phyloP scores from a whole-genome alignment of 2,888 invertebrate species.

The Agonopterix arenella region DNA sequence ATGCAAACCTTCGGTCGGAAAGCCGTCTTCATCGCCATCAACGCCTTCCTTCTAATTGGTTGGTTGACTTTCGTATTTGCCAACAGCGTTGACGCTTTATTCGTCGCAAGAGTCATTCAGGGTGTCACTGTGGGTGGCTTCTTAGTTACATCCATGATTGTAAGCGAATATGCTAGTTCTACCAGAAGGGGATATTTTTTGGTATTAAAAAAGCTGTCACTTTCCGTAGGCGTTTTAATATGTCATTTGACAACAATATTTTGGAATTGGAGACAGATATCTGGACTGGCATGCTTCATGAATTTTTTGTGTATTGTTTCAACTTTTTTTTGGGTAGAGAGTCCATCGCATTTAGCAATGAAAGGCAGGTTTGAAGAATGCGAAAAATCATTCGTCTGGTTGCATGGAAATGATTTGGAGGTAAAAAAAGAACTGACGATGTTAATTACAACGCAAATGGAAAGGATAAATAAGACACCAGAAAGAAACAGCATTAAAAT shows the following conservation, averaged over 20 bases:
- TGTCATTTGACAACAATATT: slow-evolving; percentile 29
- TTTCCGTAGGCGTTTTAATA: slow-evolving; percentile 23
- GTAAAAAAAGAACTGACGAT: slow-evolving; percentile 24
- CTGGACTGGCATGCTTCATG: slow-evolving; percentile 16
- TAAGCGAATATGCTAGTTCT: slow-evolving; percentile 29
- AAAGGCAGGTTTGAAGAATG: slow-evolving; percentile 33
- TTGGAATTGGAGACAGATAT: slow-evolving; percentile 34
- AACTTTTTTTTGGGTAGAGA: slow-evolving; percentile 36
- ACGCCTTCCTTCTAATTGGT: slow-evolving; percentile 17
- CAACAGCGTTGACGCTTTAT: slow-evolving; percentile 18
- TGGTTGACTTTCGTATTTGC: slow-evolving; percentile 29
- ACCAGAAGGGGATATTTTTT: slow-evolving; percentile 33
- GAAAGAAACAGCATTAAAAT: neutral
- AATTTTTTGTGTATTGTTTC: slow-evolving; percentile 16
- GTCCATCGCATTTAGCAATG: slow-evolving; percentile 33
- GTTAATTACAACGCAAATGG: slow-evolving; percentile 18
- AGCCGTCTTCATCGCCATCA: slow-evolving; percentile 17
- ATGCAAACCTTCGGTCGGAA: slow-evolving; percentile 34
- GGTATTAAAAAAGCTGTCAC: slow-evolving; percentile 23
- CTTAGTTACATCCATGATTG: slow-evolving; percentile 16
- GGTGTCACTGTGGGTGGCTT: slow-evolving; percentile 29
- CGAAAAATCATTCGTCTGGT: slow-evolving; percentile 26
- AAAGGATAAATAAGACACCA: slow-evolving; percentile 7
- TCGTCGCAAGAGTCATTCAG: slow-evolving; percentile 28
- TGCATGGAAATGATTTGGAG: slow-evolving; percentile 23